Evolutionary conservation across 2,888 invertebrate species (phyloP), one percentile per base, ranked within the genome.

Genomic region (Halictus quadricinctus): DNA sequence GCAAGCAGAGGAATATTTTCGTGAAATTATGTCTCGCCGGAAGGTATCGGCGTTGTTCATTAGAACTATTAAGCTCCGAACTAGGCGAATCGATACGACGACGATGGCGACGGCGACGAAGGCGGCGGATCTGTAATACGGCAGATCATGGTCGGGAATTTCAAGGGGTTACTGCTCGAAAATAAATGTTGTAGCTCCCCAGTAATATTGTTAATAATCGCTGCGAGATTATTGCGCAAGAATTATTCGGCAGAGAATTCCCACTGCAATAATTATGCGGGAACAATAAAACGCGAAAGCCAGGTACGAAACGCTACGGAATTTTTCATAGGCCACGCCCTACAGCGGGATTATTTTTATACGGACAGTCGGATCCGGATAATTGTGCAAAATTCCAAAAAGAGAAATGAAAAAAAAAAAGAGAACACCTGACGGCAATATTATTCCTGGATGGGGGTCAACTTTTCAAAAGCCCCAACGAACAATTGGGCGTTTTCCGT

Each of bases 1-100:
- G 84, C 41, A 90, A 91, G 69, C 74, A 82, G 58, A 89, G 81
- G 72, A 79, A 83, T 15, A 41, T 36, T 58, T 48, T 78, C 21
- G 48, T 48, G 12, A 36, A 81, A 87, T 80, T 76, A 72, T 48
- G 64, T 69, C 76, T 64, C 75, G 50, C 13, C 60, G 18, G 54
- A 60, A 10, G 66, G 48, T 41, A 77, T 46, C 29, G 50, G 64
- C 13, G 64, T 64, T 36, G 50, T 54, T 74, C 54, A 29, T 64
- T 64, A 64, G 25, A 70, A 41, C 69, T 48, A 25, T 66, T 54
- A 60, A 25, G 29, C 15, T 70, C 8, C 25, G 72, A 79, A 76
- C 36, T 58, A 21, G 21, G 43, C 43, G 43, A 41, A 54, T 66
- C 58, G 76, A 46, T 29, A 54, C 48, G 60, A 64, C 64, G 64